A percentile compares a stretch with the other conserved stretches of the same genome.
phyloP scores from a whole-genome alignment of 2,797 vertebrate species.

The Pseudomugil tenellus region DNA sequence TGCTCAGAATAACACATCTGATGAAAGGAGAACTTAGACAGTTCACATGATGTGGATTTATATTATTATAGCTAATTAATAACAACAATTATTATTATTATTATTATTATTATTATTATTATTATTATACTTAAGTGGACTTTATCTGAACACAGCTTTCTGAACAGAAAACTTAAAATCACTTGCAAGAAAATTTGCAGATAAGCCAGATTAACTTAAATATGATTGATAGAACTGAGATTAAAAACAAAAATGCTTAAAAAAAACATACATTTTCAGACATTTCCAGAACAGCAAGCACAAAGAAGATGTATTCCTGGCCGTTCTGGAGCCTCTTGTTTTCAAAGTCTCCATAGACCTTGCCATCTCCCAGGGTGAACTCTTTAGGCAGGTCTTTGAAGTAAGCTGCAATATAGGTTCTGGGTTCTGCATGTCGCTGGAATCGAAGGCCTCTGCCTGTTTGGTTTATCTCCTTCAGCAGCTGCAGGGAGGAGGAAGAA shows the following conservation, averaged over 20 bases:
- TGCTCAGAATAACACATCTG: conserved; percentile 46
- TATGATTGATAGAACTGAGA: conserved; percentile 9
- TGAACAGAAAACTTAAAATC: conserved; percentile 28
- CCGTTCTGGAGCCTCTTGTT: conserved; percentile 96
- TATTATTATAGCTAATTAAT: too few relatives aligned
- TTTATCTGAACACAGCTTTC: conserved; percentile 41
- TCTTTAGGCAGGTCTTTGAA: conserved; percentile 95
- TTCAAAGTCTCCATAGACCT: conserved; percentile 94
- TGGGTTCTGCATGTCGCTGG: conserved; percentile 90
- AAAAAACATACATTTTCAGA: conserved; percentile 90
- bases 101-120: too few relatives aligned
- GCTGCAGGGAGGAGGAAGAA: conserved; percentile 76
- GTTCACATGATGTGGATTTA: too few relatives aligned
- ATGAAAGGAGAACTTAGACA: conserved; percentile 37
- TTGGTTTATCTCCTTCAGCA: conserved; percentile 95
- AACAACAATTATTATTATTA: too few relatives aligned
- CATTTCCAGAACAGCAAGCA: conserved; percentile 94
- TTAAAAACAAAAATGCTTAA: background rate
- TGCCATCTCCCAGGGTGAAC: conserved; percentile 94
- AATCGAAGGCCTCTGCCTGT: conserved; percentile 92
- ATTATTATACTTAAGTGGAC: too few relatives aligned
- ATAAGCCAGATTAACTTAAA: conserved; percentile 1
- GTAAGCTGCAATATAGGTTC: conserved; percentile 96
- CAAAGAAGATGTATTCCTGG: conserved; percentile 98
- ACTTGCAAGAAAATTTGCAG: conserved; percentile 4